phyloP scores from a whole-genome alignment of 2,888 invertebrate species.

The Platycnemis pennipes region DNA sequence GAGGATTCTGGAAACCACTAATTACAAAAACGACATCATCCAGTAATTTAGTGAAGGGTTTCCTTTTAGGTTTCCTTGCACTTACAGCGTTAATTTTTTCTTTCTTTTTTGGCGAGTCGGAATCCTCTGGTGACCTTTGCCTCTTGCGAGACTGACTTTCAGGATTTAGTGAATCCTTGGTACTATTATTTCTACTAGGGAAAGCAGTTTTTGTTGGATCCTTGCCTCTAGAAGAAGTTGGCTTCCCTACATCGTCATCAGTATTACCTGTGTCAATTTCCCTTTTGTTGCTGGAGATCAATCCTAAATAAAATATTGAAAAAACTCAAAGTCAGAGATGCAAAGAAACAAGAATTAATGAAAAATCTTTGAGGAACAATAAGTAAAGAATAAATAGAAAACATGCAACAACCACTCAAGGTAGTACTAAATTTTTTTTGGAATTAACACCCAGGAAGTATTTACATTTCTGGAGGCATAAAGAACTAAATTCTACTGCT shows the following conservation, averaged over 20 bases:
- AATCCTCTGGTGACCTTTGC: background rate
- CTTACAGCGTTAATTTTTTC: conserved; percentile 73
- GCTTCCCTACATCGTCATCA: conserved; percentile 69
- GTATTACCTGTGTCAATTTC: conserved; percentile 69
- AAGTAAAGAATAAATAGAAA: too few relatives aligned
- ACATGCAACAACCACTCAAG: too few relatives aligned
- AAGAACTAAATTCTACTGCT: too few relatives aligned
- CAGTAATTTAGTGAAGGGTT: conserved; percentile 83
- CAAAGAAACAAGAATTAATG: background rate
- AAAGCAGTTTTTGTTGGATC: background rate
- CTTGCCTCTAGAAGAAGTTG: background rate
- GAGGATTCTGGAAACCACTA: conserved; percentile 93
- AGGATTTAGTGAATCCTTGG: background rate
- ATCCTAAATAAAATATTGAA: background rate
- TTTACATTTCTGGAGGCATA: too few relatives aligned
- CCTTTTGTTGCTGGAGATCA: conserved; percentile 62
- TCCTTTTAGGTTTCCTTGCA: conserved; percentile 73
- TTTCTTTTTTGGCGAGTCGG: conserved; percentile 74
- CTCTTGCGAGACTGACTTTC: background rate
- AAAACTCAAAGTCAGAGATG: background rate
- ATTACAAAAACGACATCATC: conserved; percentile 88
- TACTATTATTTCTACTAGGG: background rate
- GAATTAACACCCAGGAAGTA: too few relatives aligned
- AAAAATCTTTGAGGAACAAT: too few relatives aligned
- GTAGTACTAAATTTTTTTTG: too few relatives aligned